Conservation (phyloP, 2,888 invertebrate species). For the Agrotis ipsilon region DNA sequence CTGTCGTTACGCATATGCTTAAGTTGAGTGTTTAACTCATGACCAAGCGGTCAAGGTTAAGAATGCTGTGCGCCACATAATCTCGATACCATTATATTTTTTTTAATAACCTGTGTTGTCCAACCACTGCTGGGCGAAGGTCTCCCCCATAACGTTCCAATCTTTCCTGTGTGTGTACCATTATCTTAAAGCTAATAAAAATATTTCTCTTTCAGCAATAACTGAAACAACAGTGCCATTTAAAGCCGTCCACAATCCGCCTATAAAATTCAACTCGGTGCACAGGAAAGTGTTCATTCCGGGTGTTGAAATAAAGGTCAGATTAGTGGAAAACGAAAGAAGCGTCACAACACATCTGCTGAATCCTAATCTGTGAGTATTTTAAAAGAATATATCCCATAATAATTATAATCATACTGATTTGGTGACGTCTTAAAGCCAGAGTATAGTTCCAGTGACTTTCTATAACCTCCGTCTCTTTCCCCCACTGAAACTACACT, state of each 20-base stretch:
- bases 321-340: conserved; percentile 95
- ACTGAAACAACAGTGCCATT: conserved; percentile 90
- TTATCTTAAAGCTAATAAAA: neutral
- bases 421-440: too few relatives aligned
- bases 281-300: conserved; percentile 96
- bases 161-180: too few relatives aligned
- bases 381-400: too few relatives aligned
- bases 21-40: neutral
- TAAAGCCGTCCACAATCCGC: conserved; percentile 92
- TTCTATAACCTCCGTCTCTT: too few relatives aligned
- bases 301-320: conserved; percentile 94
- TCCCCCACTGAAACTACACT: too few relatives aligned
- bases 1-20: neutral
- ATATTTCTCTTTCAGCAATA: conserved; percentile 72
- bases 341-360: conserved; percentile 96
- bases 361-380: conserved; percentile 96
- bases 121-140: too few relatives aligned
- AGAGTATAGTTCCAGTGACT: too few relatives aligned
- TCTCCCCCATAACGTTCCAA: too few relatives aligned
- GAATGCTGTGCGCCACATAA: neutral
- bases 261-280: conserved; percentile 94
- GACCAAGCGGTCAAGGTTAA: neutral
- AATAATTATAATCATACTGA: too few relatives aligned
- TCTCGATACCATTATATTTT: too few relatives aligned
- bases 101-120: too few relatives aligned